phyloP scores from a whole-genome alignment of 2,113 vertebrate genomes.

The Acanthochromis polyacanthus region DNA sequence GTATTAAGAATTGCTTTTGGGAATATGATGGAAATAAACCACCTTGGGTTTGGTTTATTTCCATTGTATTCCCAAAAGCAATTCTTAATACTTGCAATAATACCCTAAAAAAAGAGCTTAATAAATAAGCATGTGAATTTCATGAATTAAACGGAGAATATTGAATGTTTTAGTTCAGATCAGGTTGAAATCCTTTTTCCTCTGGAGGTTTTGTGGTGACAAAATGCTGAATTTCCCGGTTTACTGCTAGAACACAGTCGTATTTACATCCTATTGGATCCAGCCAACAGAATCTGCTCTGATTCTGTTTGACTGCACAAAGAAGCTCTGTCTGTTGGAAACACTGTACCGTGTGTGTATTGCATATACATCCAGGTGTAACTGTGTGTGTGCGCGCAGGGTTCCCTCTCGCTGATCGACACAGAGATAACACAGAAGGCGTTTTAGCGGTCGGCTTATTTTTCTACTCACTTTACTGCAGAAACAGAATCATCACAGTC shows the following conservation, averaged over 20 bases:
- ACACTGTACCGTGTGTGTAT: slow-evolving; percentile 48
- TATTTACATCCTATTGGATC: not conserved
- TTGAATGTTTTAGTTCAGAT: not conserved
- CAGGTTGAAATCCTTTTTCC: not conserved
- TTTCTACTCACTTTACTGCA: slow-evolving; percentile 35
- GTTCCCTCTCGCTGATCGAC: slow-evolving; percentile 27
- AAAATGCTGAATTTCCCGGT: slow-evolving; percentile 28
- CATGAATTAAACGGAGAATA: not conserved
- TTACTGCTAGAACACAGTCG: not conserved
- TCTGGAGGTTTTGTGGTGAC: not conserved
- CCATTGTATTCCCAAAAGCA: too few relatives aligned
- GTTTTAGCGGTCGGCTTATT: slow-evolving; percentile 41
- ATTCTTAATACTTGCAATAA: not conserved
- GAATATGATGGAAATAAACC: too few relatives aligned
- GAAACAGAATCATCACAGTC: slow-evolving; percentile 43
- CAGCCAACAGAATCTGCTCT: not conserved
- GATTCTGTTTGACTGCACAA: slow-evolving; percentile 45
- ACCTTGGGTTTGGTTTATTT: too few relatives aligned
- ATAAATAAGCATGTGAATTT: not conserved
- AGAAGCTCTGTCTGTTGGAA: slow-evolving; percentile 51
- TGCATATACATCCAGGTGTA: slow-evolving; percentile 48
- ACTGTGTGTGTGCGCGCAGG: slow-evolving; percentile 16
- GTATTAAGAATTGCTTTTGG: not conserved
- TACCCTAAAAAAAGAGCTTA: not conserved
- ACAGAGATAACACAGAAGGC: slow-evolving; percentile 39